Evolutionary conservation across 2,797 vertebrate species (phyloP).

Genomic region (Parotocinclus haroldoi): DNA sequence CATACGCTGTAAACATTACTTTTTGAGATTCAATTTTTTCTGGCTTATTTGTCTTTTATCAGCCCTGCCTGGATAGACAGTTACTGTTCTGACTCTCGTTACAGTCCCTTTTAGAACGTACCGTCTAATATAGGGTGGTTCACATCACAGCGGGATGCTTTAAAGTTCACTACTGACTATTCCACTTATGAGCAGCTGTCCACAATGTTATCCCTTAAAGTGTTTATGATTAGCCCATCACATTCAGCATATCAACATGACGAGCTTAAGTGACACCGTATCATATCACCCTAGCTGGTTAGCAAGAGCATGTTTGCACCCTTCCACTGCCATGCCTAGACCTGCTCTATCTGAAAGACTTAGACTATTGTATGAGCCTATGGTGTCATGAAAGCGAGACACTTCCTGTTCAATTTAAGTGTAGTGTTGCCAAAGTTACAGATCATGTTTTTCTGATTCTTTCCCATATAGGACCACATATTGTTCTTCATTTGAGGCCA

Average conservation of each 20-base stretch:
- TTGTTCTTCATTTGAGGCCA: conserved; percentile 38
- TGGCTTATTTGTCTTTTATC: not conserved
- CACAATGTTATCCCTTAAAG: conserved; percentile 43
- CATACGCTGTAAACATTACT: no score
- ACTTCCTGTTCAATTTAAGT: conserved; percentile 7
- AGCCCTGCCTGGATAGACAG: not conserved
- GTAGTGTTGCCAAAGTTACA: conserved; percentile 22
- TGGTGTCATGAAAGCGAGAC: no score
- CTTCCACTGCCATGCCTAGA: not conserved
- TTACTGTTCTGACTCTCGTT: not conserved
- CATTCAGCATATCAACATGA: conserved; percentile 38
- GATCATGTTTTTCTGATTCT: conserved; percentile 14
- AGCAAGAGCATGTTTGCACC: conserved; percentile 13
- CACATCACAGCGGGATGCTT: conserved; percentile 7
- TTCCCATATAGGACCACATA: conserved; percentile 35
- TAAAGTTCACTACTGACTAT: conserved; percentile 19
- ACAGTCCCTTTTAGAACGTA: conserved; percentile 12
- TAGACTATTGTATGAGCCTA: not conserved
- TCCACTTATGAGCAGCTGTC: conserved; percentile 53
- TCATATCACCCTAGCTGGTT: conserved; percentile 31
- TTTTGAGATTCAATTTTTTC: no score
- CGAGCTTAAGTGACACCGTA: conserved; percentile 36
- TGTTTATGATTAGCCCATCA: conserved; percentile 31
- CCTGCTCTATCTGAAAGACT: conserved; percentile 6
- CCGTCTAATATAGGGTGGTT: conserved; percentile 17